Conservation (phyloP, 2,113 vertebrate species). For the Tonatia bakeri region DNA sequence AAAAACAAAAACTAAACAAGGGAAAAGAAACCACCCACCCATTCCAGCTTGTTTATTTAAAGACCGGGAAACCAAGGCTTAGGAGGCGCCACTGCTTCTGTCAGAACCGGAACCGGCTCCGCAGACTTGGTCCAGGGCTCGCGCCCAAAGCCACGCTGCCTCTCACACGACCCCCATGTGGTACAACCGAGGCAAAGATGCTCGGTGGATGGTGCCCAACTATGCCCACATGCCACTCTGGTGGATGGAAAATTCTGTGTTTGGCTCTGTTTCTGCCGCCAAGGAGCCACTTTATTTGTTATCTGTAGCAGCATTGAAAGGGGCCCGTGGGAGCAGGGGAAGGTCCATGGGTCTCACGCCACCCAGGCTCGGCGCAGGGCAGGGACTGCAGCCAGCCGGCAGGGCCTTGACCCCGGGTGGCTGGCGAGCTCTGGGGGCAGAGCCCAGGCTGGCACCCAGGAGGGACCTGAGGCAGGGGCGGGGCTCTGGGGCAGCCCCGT, state of each 20-base stretch:
- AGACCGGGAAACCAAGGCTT: neutral
- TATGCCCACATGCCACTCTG: rapidly evolving
- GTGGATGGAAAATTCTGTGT: neutral
- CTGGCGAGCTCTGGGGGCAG: neutral
- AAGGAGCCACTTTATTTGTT: neutral
- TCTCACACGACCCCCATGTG: too few species aligned
- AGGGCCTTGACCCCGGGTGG: neutral
- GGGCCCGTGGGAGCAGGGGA: neutral
- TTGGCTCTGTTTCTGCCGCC: neutral
- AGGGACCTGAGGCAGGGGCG: neutral
- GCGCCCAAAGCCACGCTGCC: neutral
- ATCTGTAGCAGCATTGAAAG: neutral
- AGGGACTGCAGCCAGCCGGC: neutral
- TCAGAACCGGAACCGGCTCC: neutral
- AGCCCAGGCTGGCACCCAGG: neutral
- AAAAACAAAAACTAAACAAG: neutral
- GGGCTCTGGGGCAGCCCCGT: rapidly evolving
- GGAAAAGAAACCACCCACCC: neutral
- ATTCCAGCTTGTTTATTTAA: neutral
- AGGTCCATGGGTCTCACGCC: neutral
- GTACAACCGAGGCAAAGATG: neutral
- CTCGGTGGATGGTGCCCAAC: neutral
- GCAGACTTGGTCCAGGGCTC: neutral
- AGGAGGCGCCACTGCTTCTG: neutral
- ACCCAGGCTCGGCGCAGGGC: neutral